Percentiles rank a stretch among this genome's conserved stretches.
Conservation (phyloP, 2,113 vertebrate species). For the Holacanthus passer region DNA sequence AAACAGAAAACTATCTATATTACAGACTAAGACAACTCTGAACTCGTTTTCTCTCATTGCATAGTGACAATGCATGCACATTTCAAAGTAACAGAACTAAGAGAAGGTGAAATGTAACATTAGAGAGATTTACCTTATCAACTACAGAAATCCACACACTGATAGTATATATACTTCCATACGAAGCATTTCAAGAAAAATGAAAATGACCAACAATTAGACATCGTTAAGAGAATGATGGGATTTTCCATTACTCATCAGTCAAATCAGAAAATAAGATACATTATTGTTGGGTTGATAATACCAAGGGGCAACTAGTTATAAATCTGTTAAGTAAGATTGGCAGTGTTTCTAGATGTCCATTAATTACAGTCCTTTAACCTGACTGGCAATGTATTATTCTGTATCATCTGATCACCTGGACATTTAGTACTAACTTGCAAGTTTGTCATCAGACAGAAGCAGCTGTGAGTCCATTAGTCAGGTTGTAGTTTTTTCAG, state of each 20-base stretch:
- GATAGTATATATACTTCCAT: too few species aligned
- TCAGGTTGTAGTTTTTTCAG: slow-evolving; percentile 32
- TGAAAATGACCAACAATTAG: not conserved
- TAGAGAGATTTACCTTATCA: too few species aligned
- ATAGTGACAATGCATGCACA: not conserved
- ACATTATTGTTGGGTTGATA: not conserved
- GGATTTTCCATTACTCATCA: not conserved
- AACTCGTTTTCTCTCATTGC: not conserved
- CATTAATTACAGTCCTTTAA: not conserved
- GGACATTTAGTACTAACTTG: not conserved
- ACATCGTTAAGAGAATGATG: not conserved
- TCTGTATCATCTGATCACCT: not conserved
- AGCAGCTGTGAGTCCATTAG: slow-evolving; percentile 30
- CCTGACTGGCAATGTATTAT: not conserved
- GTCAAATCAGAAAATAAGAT: not conserved
- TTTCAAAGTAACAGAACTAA: not conserved
- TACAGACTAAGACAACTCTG: not conserved
- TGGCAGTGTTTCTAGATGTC: not conserved
- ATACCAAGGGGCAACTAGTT: too few species aligned
- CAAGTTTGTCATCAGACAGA: slow-evolving; percentile 23
- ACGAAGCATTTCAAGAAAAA: not conserved
- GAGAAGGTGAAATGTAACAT: not conserved
- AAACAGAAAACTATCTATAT: not conserved
- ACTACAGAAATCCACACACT: too few species aligned
- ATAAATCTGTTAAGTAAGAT: not conserved